Evolutionary conservation across 2,113 vertebrate species (phyloP).

Genomic region (Oenanthe oenanthe): DNA sequence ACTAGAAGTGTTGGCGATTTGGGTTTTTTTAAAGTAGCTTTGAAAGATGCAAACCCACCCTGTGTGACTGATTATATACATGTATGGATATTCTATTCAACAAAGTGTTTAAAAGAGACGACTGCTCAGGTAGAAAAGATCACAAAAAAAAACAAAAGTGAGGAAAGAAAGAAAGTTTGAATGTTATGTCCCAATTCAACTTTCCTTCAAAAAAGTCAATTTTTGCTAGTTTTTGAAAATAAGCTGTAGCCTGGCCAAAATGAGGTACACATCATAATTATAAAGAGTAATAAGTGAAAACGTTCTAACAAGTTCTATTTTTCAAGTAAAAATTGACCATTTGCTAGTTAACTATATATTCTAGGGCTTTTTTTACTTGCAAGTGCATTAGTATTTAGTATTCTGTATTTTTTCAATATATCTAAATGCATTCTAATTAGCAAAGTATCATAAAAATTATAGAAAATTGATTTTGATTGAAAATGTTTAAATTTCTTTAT

Average conservation of each 20-base stretch:
- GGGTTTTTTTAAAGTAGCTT: neutral
- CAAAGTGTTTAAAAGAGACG: neutral
- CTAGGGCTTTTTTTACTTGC: neutral
- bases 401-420: neutral
- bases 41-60: neutral
- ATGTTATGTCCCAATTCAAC: rapidly evolving
- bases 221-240: neutral
- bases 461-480: neutral
- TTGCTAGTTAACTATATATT: neutral
- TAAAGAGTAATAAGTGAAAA: neutral
- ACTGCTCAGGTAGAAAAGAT: neutral
- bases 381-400: neutral
- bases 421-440: neutral
- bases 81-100: neutral
- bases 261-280: neutral
- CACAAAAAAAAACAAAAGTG: rapidly evolving
- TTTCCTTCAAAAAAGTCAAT: neutral
- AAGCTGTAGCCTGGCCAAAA: neutral
- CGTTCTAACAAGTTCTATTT: neutral
- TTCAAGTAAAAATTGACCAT: neutral
- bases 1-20: neutral
- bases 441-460: neutral
- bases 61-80: neutral
- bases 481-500: neutral
- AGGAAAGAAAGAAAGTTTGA: neutral